Base-by-base conservation (phyloP, 2,797 vertebrate genomes). In the Antennarius maculatus region DNA sequence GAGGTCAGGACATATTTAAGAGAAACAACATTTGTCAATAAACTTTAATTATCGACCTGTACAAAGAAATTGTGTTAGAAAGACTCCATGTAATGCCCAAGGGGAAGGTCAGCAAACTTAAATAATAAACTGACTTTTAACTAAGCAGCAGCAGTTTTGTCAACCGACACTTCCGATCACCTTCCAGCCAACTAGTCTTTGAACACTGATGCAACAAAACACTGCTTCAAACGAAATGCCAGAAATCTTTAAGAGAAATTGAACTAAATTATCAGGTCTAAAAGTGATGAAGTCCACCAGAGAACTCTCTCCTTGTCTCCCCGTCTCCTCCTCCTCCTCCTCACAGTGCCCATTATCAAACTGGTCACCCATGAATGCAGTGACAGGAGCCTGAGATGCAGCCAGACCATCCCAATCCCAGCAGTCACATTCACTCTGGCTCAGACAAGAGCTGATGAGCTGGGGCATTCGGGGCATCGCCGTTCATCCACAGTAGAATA, bases 391-490 rank as follows among this genome's bases (percentile, higher is more conserved):
- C 81, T 61, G 86, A 88, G 84, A 82, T 4, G 62, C 77, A 64
- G 77, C 75, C 82, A 41, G 84, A 81, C 74, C 76, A 46, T 71
- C 81, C 79, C 83, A 70, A 79, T 84, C 80, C 77, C 76, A 74
- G 65, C 87, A 86, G 88, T 90, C 90, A 85, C 80, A 84, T 86
- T 55, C 80, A 77, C 80, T 92, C 71, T 76, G 6, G 41, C 71
- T 80, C 87, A 79, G 59, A 91, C 87, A 89, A 92, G 86, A 65
- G 83, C 74, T 88, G 88, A 92, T 61, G 84, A 18, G 76, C 75
- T 53, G 78, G 76, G 66, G 61, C 70, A 60, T 78, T 77, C 74
- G 67, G 81, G 64, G 80, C 84, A 27, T 71, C 56, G 57, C 59
- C 69, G 70, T 88, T 80, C 78, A 76, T 78, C 76, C 61, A 31